Percentiles rank a stretch among this genome's conserved stretches.
Evolutionary conservation across 1,140 invertebrate species (phyloP).

Genomic region (Cherax quadricarinatus): DNA sequence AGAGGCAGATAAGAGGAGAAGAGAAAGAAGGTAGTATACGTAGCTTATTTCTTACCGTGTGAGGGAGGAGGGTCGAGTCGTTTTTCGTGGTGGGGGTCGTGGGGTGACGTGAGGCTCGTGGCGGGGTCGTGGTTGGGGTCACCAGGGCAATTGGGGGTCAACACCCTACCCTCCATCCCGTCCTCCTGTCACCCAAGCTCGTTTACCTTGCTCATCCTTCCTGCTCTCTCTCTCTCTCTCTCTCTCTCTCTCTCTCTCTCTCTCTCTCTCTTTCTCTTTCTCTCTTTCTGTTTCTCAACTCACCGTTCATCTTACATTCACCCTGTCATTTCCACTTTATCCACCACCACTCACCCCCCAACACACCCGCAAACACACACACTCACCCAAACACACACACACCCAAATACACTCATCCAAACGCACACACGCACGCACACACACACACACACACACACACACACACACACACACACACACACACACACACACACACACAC

Average conservation of each 20-base stretch:
- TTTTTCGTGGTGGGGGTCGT: slow-evolving; percentile 35
- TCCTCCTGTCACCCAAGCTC: background rate
- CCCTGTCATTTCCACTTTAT: background rate
- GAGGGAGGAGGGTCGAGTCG: background rate
- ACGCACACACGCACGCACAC: too few relatives aligned
- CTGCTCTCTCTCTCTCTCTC: background rate
- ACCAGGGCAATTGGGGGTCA: slow-evolving; percentile 22
- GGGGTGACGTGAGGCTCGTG: slow-evolving; percentile 21
- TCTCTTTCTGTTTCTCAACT: slow-evolving; percentile 12
- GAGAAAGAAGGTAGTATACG: background rate
- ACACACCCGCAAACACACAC: too few relatives aligned
- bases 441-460: too few relatives aligned
- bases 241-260: background rate
- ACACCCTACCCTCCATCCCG: too few relatives aligned
- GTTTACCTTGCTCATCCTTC: too few relatives aligned
- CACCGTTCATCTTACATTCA: background rate
- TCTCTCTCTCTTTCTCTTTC: background rate
- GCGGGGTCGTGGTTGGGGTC: background rate
- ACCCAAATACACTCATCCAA: too few relatives aligned
- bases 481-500: too few relatives aligned
- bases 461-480: too few relatives aligned
- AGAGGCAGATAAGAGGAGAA: too few relatives aligned
- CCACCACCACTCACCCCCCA: too few relatives aligned
- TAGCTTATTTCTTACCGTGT: too few relatives aligned
- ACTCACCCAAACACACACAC: too few relatives aligned